Evolutionary conservation across 2,797 vertebrate genomes (phyloP).

Genomic region (Cichlasoma orientale): DNA sequence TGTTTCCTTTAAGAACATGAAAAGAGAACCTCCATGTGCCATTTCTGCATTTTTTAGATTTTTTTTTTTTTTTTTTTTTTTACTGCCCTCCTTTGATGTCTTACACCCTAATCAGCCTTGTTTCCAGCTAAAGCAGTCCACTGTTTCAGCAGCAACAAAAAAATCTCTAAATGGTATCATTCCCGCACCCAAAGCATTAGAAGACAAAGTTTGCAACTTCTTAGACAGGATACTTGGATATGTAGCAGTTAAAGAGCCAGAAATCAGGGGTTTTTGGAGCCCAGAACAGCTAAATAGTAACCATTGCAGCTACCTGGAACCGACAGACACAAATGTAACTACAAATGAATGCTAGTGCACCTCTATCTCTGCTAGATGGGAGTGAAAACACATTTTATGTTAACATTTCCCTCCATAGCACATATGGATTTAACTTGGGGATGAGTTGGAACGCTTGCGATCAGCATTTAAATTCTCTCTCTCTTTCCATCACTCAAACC

Average conservation of each 20-base stretch:
- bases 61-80: background rate
- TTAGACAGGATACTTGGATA: background rate
- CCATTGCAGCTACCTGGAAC: background rate
- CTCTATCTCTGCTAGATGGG: background rate
- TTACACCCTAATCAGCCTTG: background rate
- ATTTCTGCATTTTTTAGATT: background rate
- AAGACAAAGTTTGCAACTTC: background rate
- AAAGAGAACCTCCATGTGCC: background rate
- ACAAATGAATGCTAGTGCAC: background rate
- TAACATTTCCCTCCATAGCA: background rate
- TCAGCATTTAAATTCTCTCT: background rate
- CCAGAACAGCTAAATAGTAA: background rate
- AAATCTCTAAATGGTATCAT: background rate
- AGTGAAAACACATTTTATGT: background rate
- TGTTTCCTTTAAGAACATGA: background rate
- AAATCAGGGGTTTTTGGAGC: background rate
- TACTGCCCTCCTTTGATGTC: background rate
- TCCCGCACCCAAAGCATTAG: background rate
- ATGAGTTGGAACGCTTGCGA: background rate
- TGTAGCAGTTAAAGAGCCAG: background rate
- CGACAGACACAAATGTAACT: background rate
- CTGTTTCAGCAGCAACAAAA: background rate
- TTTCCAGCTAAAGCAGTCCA: background rate
- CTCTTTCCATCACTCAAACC: conserved; percentile 8
- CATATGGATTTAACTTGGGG: background rate